A percentile compares a stretch with the other conserved stretches of the same genome.
phyloP scores from a whole-genome alignment of 2,888 invertebrate genomes.

The Lasioglossum leucozonium region DNA sequence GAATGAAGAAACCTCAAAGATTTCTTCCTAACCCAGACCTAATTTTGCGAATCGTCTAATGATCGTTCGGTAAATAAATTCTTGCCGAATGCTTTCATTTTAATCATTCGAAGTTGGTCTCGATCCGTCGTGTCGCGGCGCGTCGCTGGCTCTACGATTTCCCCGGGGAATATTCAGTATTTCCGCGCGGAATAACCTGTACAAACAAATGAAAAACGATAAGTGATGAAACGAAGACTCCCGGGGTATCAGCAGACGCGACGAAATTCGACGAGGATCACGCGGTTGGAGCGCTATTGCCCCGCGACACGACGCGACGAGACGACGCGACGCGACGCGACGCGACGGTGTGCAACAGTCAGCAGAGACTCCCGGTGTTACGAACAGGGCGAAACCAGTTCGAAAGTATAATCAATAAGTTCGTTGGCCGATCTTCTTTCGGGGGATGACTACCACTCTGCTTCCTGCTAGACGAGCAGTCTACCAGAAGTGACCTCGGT shows the following conservation, averaged over 20 bases:
- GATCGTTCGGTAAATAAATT: not conserved
- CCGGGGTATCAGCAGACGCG: slow-evolving; percentile 27
- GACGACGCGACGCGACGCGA: too few species aligned
- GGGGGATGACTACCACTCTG: slow-evolving; percentile 69
- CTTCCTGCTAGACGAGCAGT: slow-evolving; percentile 71
- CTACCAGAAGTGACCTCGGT: slow-evolving; percentile 69
- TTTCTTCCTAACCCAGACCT: not conserved
- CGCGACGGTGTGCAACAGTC: slow-evolving; percentile 68
- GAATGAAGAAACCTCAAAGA: not conserved
- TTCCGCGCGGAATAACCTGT: slow-evolving; percentile 2
- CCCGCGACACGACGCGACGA: slow-evolving; percentile 31
- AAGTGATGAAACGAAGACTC: slow-evolving; percentile 19
- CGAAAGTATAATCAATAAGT: slow-evolving; percentile 74
- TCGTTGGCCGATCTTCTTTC: slow-evolving; percentile 71
- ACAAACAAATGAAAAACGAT: slow-evolving; percentile 37
- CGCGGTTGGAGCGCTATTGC: slow-evolving; percentile 45
- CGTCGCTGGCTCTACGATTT: not conserved
- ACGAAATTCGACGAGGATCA: slow-evolving; percentile 54
- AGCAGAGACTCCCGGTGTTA: slow-evolving; percentile 51
- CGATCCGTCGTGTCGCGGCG: not conserved
- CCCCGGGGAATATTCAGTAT: slow-evolving; percentile 13
- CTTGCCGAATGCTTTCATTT: not conserved
- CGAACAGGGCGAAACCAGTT: slow-evolving; percentile 60
- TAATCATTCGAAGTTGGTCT: not conserved
- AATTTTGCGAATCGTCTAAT: not conserved